Conservation (phyloP, 92 coral and sea anemone species). For the Zoanthus gigantus region DNA sequence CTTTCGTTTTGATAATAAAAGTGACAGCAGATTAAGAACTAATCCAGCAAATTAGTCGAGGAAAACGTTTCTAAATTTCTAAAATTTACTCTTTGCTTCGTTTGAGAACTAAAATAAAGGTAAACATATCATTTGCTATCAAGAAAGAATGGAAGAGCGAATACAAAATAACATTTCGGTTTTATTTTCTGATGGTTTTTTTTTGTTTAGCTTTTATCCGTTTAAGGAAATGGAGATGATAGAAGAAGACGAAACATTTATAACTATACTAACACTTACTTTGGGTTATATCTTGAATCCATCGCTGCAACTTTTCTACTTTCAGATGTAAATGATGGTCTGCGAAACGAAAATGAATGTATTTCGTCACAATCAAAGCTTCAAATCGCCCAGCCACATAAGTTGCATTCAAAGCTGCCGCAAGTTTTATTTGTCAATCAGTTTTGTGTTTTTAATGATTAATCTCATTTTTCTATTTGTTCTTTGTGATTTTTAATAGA, state of each 20-base stretch:
- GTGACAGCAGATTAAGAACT: no score
- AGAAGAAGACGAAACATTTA: not conserved
- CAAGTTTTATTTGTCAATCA: constrained; percentile 3
- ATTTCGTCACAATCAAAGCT: constrained; percentile 11
- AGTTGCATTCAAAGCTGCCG: constrained; percentile 2
- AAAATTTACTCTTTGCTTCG: not conserved
- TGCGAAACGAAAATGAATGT: constrained; percentile 5
- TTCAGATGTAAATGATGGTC: constrained; percentile 40
- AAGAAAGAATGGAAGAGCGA: no score
- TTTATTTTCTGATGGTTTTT: not conserved
- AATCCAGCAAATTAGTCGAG: no score
- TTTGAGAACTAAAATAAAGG: not conserved
- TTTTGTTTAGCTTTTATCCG: not conserved
- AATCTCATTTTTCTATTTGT: constrained; percentile 23
- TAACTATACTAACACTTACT: constrained; percentile 17
- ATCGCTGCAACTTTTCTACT: constrained; percentile 37
- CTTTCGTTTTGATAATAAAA: no score
- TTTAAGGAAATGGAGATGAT: not conserved
- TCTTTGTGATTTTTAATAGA: constrained; percentile 12
- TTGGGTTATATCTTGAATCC: constrained; percentile 34
- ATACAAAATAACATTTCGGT: no score
- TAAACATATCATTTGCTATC: no score
- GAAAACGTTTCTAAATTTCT: no score
- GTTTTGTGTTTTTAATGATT: constrained; percentile 30
- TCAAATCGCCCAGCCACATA: constrained; percentile 31